These are phyloP conservation scores for Orbicella faveolata DNA, from an alignment of 64 coral and sea anemone genomes.

Conservation along the genomic window DNA sequence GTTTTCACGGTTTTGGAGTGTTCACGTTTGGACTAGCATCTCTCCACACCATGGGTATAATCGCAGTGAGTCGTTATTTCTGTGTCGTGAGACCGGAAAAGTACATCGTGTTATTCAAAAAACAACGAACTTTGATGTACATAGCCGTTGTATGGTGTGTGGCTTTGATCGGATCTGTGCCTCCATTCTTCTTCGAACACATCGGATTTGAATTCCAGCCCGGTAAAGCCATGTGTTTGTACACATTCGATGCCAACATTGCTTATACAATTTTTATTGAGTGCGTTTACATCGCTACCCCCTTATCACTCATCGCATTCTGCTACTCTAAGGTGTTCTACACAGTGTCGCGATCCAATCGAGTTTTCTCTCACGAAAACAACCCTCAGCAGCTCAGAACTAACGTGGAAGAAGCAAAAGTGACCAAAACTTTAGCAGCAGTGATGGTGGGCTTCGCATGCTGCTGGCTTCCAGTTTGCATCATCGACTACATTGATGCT, in stretches of 20 bases:
- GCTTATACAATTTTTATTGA: slow-evolving; percentile 59
- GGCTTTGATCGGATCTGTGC: slow-evolving; percentile 39
- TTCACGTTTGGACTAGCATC: slow-evolving; percentile 49
- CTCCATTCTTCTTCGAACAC: slow-evolving; percentile 31
- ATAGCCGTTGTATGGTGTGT: slow-evolving; percentile 41
- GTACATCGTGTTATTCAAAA: slow-evolving; percentile 40
- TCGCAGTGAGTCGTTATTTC: slow-evolving; percentile 59
- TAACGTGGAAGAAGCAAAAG: slow-evolving; percentile 68
- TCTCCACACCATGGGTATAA: slow-evolving; percentile 48
- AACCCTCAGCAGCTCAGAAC: slow-evolving; percentile 24
- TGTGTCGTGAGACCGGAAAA: slow-evolving; percentile 50
- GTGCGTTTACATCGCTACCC: slow-evolving; percentile 25
- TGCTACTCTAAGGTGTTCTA: slow-evolving; percentile 54
- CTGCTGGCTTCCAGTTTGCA: slow-evolving; percentile 60
- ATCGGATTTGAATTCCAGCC: slow-evolving; percentile 56
- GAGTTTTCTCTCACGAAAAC: slow-evolving; percentile 24
- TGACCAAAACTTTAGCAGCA: slow-evolving; percentile 52
- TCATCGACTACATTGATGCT: slow-evolving; percentile 62
- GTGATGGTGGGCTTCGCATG: slow-evolving; percentile 51
- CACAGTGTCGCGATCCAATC: slow-evolving; percentile 34
- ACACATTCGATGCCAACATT: slow-evolving; percentile 59
- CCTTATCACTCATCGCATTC: slow-evolving; percentile 15
- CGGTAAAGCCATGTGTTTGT: slow-evolving; percentile 68
- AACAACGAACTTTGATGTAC: slow-evolving; percentile 23
- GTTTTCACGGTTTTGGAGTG: slow-evolving; percentile 46